Evolutionary conservation across 2,797 vertebrate genomes (phyloP).

Genomic region (Tauraco hartlaubi): DNA sequence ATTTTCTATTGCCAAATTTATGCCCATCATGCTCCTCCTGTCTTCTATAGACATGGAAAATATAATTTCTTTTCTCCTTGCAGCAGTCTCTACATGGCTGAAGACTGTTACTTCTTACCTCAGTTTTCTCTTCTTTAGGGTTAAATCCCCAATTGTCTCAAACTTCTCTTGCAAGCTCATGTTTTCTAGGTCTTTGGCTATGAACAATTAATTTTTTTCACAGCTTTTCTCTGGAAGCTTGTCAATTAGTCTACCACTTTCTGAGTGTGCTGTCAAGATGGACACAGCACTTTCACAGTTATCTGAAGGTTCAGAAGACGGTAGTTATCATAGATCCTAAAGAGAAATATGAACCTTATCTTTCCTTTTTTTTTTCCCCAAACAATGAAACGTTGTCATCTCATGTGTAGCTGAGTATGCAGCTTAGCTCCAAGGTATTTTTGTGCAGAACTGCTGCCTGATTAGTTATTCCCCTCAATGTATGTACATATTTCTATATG

Average conservation of each 20-base stretch:
- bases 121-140: not conserved
- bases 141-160: not conserved
- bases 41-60: not conserved
- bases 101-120: not conserved
- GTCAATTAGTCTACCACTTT: not conserved
- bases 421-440: not conserved
- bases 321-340: not conserved
- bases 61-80: not conserved
- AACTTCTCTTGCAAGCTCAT: not conserved
- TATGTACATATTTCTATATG: not conserved
- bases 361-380: not conserved
- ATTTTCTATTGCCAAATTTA: not conserved
- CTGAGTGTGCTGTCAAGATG: not conserved
- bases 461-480: not conserved
- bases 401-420: not conserved
- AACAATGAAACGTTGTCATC: not conserved
- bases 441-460: not conserved
- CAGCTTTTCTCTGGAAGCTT: not conserved
- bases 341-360: not conserved
- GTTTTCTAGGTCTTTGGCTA: not conserved
- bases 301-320: not conserved
- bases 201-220: not conserved
- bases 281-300: not conserved
- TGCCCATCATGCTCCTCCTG: not conserved
- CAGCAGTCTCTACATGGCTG: not conserved